phyloP scores from a whole-genome alignment of 92 coral and sea anemone species.

The Montipora capitata region DNA sequence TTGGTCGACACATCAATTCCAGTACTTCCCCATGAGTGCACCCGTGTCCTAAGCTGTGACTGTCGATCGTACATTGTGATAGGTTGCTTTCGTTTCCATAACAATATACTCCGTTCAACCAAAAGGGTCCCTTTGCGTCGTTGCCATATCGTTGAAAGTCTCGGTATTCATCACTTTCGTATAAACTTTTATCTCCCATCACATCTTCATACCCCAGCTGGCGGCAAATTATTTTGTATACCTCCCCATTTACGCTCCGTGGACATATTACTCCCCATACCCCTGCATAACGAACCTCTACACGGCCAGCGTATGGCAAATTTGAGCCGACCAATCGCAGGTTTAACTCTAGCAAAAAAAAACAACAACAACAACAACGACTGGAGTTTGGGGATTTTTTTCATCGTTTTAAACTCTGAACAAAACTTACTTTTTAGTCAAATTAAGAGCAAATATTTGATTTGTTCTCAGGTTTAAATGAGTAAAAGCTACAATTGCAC shows the following conservation, averaged over 20 bases:
- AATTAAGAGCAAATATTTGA: no score
- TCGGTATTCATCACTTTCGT: neutral
- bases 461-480: no score
- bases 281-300: slow-evolving; percentile 47
- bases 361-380: neutral
- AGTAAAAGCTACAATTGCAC: no score
- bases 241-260: slow-evolving; percentile 27
- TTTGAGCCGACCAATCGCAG: slow-evolving; percentile 40
- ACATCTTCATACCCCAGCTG: slow-evolving; percentile 35
- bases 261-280: slow-evolving; percentile 59
- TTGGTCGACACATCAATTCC: slow-evolving; percentile 47
- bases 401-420: neutral
- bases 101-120: slow-evolving; percentile 34
- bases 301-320: slow-evolving; percentile 51
- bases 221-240: slow-evolving; percentile 39
- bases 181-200: slow-evolving; percentile 30
- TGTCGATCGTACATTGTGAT: slow-evolving; percentile 32
- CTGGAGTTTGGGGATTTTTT: neutral
- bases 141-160: neutral
- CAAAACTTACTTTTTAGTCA: neutral
- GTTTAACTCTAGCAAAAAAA: neutral
- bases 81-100: slow-evolving; percentile 41
- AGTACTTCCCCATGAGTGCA: slow-evolving; percentile 18
- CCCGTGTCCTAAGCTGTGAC: slow-evolving; percentile 16
- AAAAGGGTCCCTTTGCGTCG: slow-evolving; percentile 30